Evolutionary conservation across 2,888 invertebrate species (phyloP), one percentile per base, ranked within the genome.

Genomic region (Plemyria rubiginata): DNA sequence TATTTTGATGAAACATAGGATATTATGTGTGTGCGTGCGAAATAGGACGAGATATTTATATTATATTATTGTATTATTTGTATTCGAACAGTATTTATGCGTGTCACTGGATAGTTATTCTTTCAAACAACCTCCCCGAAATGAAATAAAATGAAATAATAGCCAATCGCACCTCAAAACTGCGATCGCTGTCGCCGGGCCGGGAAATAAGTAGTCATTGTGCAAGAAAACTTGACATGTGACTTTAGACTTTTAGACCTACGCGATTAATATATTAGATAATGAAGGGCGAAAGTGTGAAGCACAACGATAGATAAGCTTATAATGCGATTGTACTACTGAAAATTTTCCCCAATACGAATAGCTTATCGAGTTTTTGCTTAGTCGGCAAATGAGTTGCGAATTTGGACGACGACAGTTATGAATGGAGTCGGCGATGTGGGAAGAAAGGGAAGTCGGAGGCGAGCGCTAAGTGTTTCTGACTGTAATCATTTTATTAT

Each of bases 341-440:
- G 13, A 62, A 58, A 53, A 50, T 60, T 60, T 49, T 45, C 43
- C 36, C 32, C 52, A 15, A 49, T 43, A 43, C 36, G 43, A 45
- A 54, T 54, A 51, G 51, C 53, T 56, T 50, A 52, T 59, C 51
- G 13, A 54, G 45, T 55, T 66, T 64, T 58, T 54, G 59, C 57
- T 50, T 16, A 45, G 58, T 62, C 55, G 53, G 57, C 61, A 65
- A 67, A 66, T 68, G 68, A 68, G 61, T 68, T 66, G 68, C 63
- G 36, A 65, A 53, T 65, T 62, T 61, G 40, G 54, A 49, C 60
- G 54, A 49, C 60, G 70, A 67, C 70, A 70, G 68, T 65, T 68
- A 68, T 65, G 65, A 68, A 70, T 68, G 70, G 56, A 66, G 58
- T 57, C 51, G 55, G 60, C 56, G 59, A 65, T 54, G 61, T 61